Percentiles rank a stretch among this genome's conserved stretches.
phyloP scores from a whole-genome alignment of 2,888 invertebrate species.

The Polietes domitor region DNA sequence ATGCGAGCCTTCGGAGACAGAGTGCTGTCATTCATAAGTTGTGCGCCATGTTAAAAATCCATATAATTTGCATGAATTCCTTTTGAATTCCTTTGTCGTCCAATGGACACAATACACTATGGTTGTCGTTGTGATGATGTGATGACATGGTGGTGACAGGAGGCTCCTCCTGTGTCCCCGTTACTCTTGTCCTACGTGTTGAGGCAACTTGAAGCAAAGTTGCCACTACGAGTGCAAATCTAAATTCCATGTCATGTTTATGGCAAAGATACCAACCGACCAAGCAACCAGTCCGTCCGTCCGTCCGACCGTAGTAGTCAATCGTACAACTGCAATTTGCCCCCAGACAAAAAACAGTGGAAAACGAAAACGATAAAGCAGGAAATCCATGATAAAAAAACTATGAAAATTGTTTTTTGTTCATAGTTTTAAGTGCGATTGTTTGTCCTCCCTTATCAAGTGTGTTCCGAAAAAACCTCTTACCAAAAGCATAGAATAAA shows the following conservation, averaged over 20 bases:
- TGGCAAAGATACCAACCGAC: neutral
- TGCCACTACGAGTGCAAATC: neutral
- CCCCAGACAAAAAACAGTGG: neutral
- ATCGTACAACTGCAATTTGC: slow-evolving; percentile 20
- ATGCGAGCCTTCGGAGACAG: neutral
- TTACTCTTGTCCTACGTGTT: neutral
- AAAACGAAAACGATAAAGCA: neutral
- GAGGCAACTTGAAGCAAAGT: neutral
- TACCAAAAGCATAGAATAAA: no score
- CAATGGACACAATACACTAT: slow-evolving; percentile 12
- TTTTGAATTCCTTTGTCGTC: slow-evolving; percentile 19
- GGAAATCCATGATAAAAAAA: neutral
- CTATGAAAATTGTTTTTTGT: neutral
- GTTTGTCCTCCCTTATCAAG: neutral
- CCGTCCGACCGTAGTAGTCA: no score
- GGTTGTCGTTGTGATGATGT: neutral
- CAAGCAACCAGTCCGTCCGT: neutral
- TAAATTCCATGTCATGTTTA: slow-evolving; percentile 31
- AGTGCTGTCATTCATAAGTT: neutral
- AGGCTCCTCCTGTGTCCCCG: neutral
- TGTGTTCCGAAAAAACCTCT: neutral
- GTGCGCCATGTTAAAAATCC: slow-evolving; percentile 14
- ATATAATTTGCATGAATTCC: slow-evolving; percentile 35
- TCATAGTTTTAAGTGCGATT: neutral
- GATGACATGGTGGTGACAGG: neutral